Evolutionary conservation across 1,140 invertebrate species (phyloP).

Genomic region (Trachymyrmex cornetzi): DNA sequence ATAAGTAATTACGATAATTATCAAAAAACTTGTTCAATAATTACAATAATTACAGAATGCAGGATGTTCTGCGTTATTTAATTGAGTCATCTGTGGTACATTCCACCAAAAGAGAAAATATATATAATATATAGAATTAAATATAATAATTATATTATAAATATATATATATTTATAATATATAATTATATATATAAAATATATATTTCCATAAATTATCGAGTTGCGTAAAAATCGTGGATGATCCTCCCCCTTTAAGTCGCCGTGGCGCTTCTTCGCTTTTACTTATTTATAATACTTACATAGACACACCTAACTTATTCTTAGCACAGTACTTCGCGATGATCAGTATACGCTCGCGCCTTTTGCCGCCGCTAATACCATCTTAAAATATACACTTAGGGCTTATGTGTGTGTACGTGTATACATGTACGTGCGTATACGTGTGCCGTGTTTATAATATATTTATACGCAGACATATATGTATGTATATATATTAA

Average conservation of each 20-base stretch:
- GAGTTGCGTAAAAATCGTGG: slow-evolving; percentile 43
- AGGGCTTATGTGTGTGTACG: background rate
- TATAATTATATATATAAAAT: background rate
- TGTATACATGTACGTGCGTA: background rate
- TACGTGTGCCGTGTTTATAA: slow-evolving; percentile 56
- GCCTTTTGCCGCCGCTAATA: slow-evolving; percentile 1
- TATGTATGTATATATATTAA: slow-evolving; percentile 68
- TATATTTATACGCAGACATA: slow-evolving; percentile 56
- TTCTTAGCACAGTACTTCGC: slow-evolving; percentile 64
- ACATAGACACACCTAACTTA: slow-evolving; percentile 69
- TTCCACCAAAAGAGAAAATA: background rate
- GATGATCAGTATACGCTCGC: slow-evolving; percentile 30
- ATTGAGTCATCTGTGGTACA: background rate
- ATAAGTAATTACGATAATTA: slow-evolving; percentile 9
- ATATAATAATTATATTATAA: background rate
- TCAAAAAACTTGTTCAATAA: background rate
- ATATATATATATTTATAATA: slow-evolving; percentile 31
- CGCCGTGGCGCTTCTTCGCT: background rate
- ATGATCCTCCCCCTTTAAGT: background rate
- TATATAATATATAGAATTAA: background rate
- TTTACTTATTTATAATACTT: slow-evolving; percentile 59
- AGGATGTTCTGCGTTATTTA: background rate
- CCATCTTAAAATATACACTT: slow-evolving; percentile 71
- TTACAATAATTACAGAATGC: background rate
- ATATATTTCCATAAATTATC: background rate